These are phyloP conservation scores for Limnephilus marmoratus DNA, from an alignment of 2,888 invertebrate species.

Conservation along the genomic window DNA sequence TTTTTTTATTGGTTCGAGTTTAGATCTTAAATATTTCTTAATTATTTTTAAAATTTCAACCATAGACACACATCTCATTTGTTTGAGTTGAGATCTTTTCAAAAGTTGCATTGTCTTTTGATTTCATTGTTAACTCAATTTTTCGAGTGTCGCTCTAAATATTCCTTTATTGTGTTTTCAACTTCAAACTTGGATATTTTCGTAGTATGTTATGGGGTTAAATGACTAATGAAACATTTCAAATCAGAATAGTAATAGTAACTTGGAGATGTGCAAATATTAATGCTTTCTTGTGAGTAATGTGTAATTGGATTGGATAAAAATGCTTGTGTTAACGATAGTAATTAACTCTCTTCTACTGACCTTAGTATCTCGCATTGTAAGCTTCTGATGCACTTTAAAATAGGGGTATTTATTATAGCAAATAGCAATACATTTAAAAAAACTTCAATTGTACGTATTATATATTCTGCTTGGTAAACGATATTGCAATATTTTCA, in stretches of 20 bases:
- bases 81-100: neutral
- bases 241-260: neutral
- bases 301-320: neutral
- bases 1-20: neutral
- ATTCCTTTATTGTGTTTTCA: neutral
- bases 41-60: neutral
- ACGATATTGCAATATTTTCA: neutral
- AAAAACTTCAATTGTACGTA: neutral
- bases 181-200: neutral
- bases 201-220: neutral
- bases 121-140: too few species aligned
- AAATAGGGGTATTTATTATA: neutral
- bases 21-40: neutral
- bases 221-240: neutral
- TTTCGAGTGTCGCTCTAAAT: too few species aligned
- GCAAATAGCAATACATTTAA: neutral
- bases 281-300: neutral
- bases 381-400: neutral
- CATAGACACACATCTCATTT: neutral
- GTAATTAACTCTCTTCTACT: constrained; percentile 12
- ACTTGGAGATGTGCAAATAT: neutral
- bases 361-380: constrained; percentile 39
- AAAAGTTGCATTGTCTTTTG: neutral
- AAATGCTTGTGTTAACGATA: neutral
- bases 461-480: too few species aligned